A percentile compares a stretch with the other conserved stretches of the same genome.
phyloP scores from a whole-genome alignment of 2,888 invertebrate species.

The Eristalis arbustorum region DNA sequence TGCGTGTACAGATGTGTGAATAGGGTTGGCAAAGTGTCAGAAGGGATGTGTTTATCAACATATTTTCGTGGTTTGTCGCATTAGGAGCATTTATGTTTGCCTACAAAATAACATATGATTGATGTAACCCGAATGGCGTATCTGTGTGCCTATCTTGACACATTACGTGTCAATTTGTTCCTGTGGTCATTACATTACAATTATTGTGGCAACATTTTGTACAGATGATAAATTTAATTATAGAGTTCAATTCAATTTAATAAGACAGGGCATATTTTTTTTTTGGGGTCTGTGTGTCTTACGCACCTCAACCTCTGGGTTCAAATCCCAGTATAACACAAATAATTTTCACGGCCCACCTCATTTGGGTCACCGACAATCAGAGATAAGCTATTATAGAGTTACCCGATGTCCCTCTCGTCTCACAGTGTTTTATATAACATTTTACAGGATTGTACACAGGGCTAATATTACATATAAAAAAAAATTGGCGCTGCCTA shows the following conservation, averaged over 20 bases:
- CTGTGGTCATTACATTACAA: not conserved
- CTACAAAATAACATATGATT: conserved; percentile 6
- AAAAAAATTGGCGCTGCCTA: no score
- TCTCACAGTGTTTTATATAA: no score
- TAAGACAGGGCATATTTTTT: not conserved
- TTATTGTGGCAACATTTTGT: not conserved
- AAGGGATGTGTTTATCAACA: conserved; percentile 30
- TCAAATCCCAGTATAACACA: no score
- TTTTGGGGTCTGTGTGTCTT: no score
- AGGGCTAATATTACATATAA: no score
- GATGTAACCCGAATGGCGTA: not conserved
- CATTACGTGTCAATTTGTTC: not conserved
- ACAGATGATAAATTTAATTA: not conserved
- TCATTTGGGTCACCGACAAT: no score
- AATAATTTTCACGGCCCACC: no score
- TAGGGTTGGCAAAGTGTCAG: conserved; percentile 26
- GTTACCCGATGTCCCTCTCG: no score
- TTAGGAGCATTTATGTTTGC: not conserved
- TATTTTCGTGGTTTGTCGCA: conserved; percentile 22
- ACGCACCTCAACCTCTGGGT: no score
- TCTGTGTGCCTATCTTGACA: not conserved
- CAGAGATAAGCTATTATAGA: no score
- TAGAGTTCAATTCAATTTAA: not conserved
- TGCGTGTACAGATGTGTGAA: conserved; percentile 42
- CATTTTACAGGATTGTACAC: no score